Conservation (phyloP, 2,888 invertebrate species). For the Candidula unifasciata region DNA sequence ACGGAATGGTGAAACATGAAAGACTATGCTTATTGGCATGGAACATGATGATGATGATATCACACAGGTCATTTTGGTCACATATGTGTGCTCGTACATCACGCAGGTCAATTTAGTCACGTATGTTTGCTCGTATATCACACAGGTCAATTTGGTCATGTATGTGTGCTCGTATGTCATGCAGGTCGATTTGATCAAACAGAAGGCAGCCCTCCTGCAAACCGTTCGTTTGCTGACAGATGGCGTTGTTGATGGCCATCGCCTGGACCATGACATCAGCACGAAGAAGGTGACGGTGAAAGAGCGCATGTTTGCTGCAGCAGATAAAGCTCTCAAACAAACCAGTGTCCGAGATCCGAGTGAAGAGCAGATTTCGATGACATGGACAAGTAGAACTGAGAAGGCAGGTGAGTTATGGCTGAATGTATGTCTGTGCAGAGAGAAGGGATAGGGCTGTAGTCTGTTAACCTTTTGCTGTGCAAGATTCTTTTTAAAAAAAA, state of each 20-base stretch:
- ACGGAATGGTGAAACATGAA: too few species aligned
- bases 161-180: conserved; percentile 66
- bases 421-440: too few species aligned
- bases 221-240: conserved; percentile 85
- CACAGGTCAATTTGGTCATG: conserved; percentile 66
- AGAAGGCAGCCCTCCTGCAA: conserved; percentile 86
- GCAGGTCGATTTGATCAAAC: conserved; percentile 84
- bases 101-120: too few species aligned
- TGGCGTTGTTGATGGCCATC: conserved; percentile 74
- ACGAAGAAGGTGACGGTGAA: not conserved
- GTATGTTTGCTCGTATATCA: too few species aligned
- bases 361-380: too few species aligned
- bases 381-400: too few species aligned
- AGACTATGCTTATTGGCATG: too few species aligned
- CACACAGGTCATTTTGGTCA: not conserved
- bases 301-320: conserved; percentile 50
- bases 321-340: conserved; percentile 27
- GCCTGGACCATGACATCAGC: not conserved
- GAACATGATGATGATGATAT: not conserved
- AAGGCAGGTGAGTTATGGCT: not conserved
- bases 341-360: too few species aligned
- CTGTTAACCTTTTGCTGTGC: too few species aligned
- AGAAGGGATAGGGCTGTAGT: too few species aligned
- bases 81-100: not conserved
- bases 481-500: too few species aligned